These are phyloP conservation scores for Prinia subflava DNA, from an alignment of 2,113 vertebrate species.

Conservation along the genomic window DNA sequence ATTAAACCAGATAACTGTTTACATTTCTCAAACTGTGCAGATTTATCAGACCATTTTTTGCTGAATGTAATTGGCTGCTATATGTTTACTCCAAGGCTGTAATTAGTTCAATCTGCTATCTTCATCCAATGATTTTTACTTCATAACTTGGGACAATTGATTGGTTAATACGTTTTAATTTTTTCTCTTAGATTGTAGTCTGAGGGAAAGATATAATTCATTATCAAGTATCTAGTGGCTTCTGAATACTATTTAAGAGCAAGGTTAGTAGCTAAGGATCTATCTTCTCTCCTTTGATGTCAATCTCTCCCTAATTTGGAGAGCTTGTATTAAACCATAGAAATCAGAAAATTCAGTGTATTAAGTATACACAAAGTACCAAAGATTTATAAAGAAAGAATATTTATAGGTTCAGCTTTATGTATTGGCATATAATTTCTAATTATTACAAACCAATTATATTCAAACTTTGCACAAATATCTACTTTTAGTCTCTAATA, in stretches of 20 bases:
- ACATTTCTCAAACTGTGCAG: background rate
- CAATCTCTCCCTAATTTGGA: background rate
- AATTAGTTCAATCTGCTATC: background rate
- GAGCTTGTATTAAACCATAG: background rate
- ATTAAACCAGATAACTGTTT: background rate
- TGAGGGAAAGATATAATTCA: background rate
- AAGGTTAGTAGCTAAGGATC: background rate
- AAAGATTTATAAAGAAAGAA: background rate
- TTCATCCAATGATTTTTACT: background rate
- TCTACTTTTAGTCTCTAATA: background rate
- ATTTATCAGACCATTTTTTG: background rate
- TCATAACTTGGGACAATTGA: background rate
- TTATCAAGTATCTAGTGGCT: background rate
- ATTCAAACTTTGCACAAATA: background rate
- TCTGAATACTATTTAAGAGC: background rate
- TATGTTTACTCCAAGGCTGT: background rate
- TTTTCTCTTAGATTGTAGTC: background rate
- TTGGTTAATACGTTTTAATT: background rate
- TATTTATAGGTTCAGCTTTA: background rate
- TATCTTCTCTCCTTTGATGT: background rate
- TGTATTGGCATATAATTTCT: background rate
- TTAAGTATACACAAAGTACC: background rate
- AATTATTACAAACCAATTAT: background rate
- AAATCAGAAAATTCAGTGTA: background rate
- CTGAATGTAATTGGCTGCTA: background rate